A percentile compares a stretch with the other conserved stretches of the same genome.
Conservation (phyloP, 2,888 invertebrate species). For the Amblyjoppa proteus region DNA sequence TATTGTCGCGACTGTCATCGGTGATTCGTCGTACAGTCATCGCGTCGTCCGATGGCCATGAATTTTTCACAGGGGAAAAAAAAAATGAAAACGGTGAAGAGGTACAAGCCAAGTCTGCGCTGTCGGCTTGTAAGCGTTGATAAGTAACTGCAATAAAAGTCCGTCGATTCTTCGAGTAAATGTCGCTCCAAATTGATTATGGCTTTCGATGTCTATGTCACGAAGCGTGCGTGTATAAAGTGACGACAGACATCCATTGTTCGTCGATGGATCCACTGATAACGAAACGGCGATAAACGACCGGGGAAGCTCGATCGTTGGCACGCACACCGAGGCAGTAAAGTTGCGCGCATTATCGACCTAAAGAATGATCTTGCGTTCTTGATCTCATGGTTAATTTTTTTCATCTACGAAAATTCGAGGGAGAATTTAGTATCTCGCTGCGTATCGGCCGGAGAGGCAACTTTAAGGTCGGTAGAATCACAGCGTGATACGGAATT, state of each 20-base stretch:
- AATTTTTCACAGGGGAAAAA: neutral
- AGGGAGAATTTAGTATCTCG: too few species aligned
- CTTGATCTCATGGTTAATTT: neutral
- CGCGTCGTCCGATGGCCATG: neutral
- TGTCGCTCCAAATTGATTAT: slow-evolving; percentile 6
- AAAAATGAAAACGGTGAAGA: neutral
- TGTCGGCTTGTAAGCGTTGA: neutral
- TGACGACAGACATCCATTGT: slow-evolving; percentile 17
- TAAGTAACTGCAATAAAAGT: slow-evolving; percentile 22
- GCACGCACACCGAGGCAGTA: neutral
- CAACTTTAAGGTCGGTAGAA: too few species aligned
- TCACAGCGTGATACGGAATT: too few species aligned
- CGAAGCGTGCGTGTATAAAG: neutral
- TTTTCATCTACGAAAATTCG: too few species aligned
- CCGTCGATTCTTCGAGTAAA: neutral
- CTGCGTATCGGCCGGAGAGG: too few species aligned
- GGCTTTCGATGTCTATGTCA: neutral
- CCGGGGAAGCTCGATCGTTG: neutral
- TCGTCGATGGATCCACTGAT: slow-evolving; percentile 11
- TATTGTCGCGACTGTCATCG: neutral
- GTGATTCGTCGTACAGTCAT: neutral
- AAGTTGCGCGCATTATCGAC: neutral
- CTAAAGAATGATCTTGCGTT: neutral
- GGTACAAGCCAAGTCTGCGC: neutral
- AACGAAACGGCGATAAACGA: neutral